Evolutionary conservation across 1,140 invertebrate genomes (phyloP).

Genomic region (Chrysomallon squamiferum): DNA sequence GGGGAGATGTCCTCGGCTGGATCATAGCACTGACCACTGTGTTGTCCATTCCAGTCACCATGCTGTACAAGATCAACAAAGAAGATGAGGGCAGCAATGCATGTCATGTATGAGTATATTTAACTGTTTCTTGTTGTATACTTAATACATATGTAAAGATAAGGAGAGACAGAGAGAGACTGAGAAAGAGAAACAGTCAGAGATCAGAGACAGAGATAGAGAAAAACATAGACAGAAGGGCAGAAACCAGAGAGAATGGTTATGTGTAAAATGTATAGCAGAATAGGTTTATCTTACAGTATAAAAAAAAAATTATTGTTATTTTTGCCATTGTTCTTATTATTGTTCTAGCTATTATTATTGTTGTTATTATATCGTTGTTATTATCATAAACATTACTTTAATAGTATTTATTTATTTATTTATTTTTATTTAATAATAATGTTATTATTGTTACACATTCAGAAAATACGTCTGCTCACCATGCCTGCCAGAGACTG

Average conservation of each 20-base stretch:
- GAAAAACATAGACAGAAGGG: background rate
- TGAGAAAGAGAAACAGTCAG: background rate
- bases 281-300: background rate
- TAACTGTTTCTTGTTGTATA: no score
- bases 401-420: background rate
- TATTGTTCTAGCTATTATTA: no score
- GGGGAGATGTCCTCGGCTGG: constrained; percentile 82
- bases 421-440: background rate
- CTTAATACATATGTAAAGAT: no score
- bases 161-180: background rate
- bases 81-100: constrained; percentile 27
- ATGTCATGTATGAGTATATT: constrained; percentile 18
- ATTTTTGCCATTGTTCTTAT: no score
- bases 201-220: background rate
- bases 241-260: background rate
- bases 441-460: no score
- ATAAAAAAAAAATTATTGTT: background rate
- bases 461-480: constrained; percentile 37
- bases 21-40: constrained; percentile 71
- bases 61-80: constrained; percentile 40
- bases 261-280: background rate
- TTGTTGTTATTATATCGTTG: no score
- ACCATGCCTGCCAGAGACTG: constrained; percentile 37
- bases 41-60: constrained; percentile 71
- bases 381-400: no score